Conservation (phyloP, 1,140 invertebrate species). For the Caenorhabditis tropicalis region DNA sequence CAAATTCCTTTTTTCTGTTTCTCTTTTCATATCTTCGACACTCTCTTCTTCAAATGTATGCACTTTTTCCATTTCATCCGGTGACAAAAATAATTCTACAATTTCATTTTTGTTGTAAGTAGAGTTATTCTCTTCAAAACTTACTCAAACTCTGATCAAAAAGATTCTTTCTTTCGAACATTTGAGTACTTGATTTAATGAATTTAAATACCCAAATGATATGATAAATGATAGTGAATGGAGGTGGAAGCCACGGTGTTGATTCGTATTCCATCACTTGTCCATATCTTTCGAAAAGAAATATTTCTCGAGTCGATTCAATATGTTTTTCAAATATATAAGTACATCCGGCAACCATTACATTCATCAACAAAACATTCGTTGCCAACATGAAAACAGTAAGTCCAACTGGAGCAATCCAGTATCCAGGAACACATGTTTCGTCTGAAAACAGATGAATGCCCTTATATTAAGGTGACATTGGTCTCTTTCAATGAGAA, state of each 20-base stretch:
- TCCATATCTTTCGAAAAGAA: conserved; percentile 97
- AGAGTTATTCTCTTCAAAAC: not conserved
- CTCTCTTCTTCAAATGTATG: conserved; percentile 97
- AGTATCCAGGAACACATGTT: conserved; percentile 52
- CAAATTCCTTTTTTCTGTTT: conserved; percentile 60
- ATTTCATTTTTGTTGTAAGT: not conserved
- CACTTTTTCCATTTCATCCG: conserved; percentile 87
- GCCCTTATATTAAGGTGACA: too few relatives aligned
- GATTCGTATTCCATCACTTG: conserved; percentile 98
- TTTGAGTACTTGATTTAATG: conserved; percentile 71
- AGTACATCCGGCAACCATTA: conserved; percentile 98
- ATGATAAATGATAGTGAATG: conserved; percentile 88
- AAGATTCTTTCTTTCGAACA: conserved; percentile 44
- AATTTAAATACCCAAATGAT: conserved; percentile 83
- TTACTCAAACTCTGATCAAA: conserved; percentile 48
- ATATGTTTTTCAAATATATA: conserved; percentile 95
- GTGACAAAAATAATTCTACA: conserved; percentile 84
- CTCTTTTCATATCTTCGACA: conserved; percentile 77
- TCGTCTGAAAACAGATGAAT: not conserved
- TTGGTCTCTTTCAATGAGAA: too few relatives aligned
- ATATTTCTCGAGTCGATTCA: conserved; percentile 91
- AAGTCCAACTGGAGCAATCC: conserved; percentile 48
- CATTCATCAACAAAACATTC: conserved; percentile 92
- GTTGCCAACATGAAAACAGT: conserved; percentile 88
- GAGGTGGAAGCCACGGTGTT: conserved; percentile 91